Evolutionary conservation across 2,113 vertebrate species (phyloP), one percentile per base, ranked within the genome.

Genomic region (Vanacampus margaritifer): DNA sequence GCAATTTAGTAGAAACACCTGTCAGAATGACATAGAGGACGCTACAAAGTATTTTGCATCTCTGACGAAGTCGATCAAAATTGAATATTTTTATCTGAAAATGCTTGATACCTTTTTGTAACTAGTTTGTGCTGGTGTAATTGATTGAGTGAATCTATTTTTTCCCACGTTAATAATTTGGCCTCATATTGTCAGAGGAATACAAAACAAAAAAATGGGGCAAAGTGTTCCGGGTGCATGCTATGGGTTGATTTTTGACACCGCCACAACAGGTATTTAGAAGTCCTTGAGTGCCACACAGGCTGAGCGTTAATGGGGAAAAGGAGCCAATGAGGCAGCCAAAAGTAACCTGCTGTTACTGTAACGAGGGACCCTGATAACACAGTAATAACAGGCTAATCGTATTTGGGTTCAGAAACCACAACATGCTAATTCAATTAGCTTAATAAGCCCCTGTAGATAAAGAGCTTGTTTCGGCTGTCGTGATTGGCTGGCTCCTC

Each of bases 391-490:
- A 88, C 84, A 72, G 79, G 81, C 84, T 90, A 88, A 90, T 90
- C 89, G 85, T 88, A 87, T 90, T 90, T 90, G 86, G 85, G 87
- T 89, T 90, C 89, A 90, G 86, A 88, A 88, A 90, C 80, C 86
- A 90, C 86, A 90, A 90, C 87, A 89, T 87, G 80, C 89, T 89
- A 89, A 90, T 90, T 90, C 81, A 90, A 90, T 90, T 90, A 90
- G 80, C 86, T 86, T 88, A 90, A 90, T 90, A 89, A 90, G 87
- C 89, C 85, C 83, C 89, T 86, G 85, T 84, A 89, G 89, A 89
- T 90, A 89, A 90, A 89, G 76, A 72, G 80, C 84, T 86, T 86
- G 85, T 86, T 89, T 86, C 68, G 39, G 76, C 86, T 78, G 79
- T 70, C 39, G 65, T 84, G 89, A 89, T 89, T 89, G 89, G 89